Percentiles rank a stretch among this genome's conserved stretches.
These are phyloP conservation scores for Xiphophorus hellerii DNA, from an alignment of 2,113 vertebrate genomes.

Conservation along the genomic window DNA sequence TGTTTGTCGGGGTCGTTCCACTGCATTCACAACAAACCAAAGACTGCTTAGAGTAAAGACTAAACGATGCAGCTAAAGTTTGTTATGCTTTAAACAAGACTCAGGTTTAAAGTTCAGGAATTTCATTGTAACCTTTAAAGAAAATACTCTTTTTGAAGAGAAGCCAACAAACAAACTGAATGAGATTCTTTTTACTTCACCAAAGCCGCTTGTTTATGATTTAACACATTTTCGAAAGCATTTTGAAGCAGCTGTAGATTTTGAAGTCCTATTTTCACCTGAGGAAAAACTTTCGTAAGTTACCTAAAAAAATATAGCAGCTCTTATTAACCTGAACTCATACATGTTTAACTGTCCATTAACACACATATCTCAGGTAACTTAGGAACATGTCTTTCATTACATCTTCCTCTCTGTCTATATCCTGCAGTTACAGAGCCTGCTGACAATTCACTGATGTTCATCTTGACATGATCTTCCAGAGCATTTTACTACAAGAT, in stretches of 20 bases:
- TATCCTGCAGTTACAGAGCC: background rate
- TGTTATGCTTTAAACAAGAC: background rate
- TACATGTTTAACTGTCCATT: background rate
- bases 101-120: background rate
- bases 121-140: background rate
- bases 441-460: background rate
- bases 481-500: too few relatives aligned
- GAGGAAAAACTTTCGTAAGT: background rate
- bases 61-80: background rate
- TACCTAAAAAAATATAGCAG: background rate
- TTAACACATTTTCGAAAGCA: background rate
- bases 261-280: background rate
- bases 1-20: background rate
- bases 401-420: too few relatives aligned
- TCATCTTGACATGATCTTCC: too few relatives aligned
- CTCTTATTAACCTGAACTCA: background rate
- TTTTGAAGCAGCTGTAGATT: background rate
- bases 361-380: too few relatives aligned
- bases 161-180: background rate
- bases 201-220: background rate
- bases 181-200: background rate
- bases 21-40: background rate
- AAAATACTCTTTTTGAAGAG: background rate
- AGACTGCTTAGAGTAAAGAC: background rate
- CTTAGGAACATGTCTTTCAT: too few relatives aligned